Percentiles rank a stretch among this genome's conserved stretches.
Conservation (phyloP, 2,113 vertebrate genomes). For the Osmerus eperlanus region DNA sequence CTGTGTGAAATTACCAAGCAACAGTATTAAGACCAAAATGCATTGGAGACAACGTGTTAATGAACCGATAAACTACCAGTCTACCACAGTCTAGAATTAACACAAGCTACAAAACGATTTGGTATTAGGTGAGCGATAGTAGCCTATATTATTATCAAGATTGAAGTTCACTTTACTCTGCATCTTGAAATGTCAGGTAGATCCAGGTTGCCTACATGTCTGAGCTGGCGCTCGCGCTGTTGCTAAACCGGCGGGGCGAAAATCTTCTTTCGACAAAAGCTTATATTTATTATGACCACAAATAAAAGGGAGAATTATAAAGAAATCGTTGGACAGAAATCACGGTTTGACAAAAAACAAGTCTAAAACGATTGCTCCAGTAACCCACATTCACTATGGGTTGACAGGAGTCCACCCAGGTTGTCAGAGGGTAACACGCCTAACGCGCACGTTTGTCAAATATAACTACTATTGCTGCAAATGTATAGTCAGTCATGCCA, state of each 20-base stretch:
- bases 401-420: constrained; percentile 31
- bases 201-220: constrained; percentile 22
- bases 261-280: background rate
- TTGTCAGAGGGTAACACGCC: constrained; percentile 16
- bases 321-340: background rate
- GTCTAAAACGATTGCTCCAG: background rate
- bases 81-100: background rate
- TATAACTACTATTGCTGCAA: background rate
- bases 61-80: background rate
- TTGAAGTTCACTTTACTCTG: no score
- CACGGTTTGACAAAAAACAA: background rate
- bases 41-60: background rate
- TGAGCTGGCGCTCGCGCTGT: constrained; percentile 24
- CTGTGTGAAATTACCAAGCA: background rate
- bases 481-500: background rate
- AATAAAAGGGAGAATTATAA: background rate
- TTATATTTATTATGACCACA: background rate
- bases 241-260: no score
- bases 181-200: no score
- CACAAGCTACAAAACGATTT: no score
- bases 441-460: no score
- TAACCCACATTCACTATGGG: constrained; percentile 42
- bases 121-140: no score
- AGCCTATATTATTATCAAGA: no score
- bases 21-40: background rate